These are phyloP conservation scores for Drosophila arawakana DNA, from an alignment of 1,140 invertebrate species.

Conservation along the genomic window DNA sequence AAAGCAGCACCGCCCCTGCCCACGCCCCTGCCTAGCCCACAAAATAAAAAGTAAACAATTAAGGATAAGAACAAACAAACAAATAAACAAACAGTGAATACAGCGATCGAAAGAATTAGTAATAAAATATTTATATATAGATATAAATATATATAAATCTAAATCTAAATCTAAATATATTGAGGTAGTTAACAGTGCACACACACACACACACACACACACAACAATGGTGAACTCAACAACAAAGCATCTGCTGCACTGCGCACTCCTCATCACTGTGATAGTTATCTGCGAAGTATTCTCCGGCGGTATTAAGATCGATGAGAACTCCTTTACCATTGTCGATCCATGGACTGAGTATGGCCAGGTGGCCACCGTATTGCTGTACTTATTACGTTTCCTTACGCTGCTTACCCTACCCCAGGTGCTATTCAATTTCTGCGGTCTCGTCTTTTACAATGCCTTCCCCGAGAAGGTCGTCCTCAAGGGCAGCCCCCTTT, in stretches of 20 bases:
- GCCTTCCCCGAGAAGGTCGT: slow-evolving; percentile 97
- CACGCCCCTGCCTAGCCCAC: not conserved
- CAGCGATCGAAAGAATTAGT: not conserved
- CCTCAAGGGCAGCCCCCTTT: slow-evolving; percentile 94
- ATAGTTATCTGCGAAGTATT: slow-evolving; percentile 92
- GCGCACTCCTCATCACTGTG: slow-evolving; percentile 89
- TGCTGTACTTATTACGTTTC: slow-evolving; percentile 92
- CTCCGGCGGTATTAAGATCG: slow-evolving; percentile 91
- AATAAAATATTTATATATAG: slow-evolving; percentile 3
- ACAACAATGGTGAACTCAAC: slow-evolving; percentile 86
- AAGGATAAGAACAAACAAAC: slow-evolving; percentile 6
- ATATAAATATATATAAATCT: not conserved
- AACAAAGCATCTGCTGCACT: slow-evolving; percentile 92
- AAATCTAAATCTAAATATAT: not conserved
- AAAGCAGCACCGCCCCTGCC: not conserved
- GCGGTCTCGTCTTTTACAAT: slow-evolving; percentile 96
- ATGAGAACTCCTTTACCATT: slow-evolving; percentile 86
- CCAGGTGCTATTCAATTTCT: slow-evolving; percentile 96
- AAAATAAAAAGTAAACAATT: not conserved
- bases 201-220: not conserved
- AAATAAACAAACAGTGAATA: not conserved
- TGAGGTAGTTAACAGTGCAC: slow-evolving; percentile 5
- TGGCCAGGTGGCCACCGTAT: slow-evolving; percentile 89
- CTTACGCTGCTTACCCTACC: slow-evolving; percentile 95
- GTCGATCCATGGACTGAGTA: slow-evolving; percentile 93